Conservation (phyloP, 2,113 vertebrate genomes). For the Oreochromis aureus region DNA sequence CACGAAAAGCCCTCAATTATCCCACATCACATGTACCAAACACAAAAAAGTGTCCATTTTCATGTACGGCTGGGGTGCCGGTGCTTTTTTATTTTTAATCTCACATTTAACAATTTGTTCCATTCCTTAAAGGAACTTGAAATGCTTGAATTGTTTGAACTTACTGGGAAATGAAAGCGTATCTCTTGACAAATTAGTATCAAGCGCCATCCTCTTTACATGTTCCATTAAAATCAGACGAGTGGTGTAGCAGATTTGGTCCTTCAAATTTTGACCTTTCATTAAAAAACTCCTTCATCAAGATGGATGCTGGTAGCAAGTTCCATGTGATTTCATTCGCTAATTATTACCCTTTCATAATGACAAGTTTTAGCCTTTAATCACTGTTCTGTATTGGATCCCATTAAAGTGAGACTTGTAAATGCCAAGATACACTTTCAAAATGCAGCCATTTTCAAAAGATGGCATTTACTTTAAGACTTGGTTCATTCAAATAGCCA, state of each 20-base stretch:
- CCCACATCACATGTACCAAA: background rate
- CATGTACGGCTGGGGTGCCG: background rate
- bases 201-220: background rate
- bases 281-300: background rate
- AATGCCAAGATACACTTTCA: background rate
- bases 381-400: background rate
- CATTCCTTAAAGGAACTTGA: background rate
- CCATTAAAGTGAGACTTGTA: background rate
- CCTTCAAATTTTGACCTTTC: slow-evolving; percentile 1
- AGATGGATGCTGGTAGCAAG: background rate
- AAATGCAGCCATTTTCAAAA: background rate
- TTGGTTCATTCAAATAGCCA: background rate
- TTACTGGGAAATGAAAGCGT: background rate
- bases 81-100: background rate
- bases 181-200: background rate
- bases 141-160: background rate
- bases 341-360: background rate
- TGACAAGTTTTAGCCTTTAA: slow-evolving; percentile 13
- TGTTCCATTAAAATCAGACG: background rate
- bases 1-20: background rate
- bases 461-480: background rate
- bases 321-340: background rate
- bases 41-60: background rate
- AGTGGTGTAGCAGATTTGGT: background rate
- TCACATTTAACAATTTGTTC: background rate